Evolutionary conservation across 2,888 invertebrate genomes (phyloP).

Genomic region (Oxytorus armatus): DNA sequence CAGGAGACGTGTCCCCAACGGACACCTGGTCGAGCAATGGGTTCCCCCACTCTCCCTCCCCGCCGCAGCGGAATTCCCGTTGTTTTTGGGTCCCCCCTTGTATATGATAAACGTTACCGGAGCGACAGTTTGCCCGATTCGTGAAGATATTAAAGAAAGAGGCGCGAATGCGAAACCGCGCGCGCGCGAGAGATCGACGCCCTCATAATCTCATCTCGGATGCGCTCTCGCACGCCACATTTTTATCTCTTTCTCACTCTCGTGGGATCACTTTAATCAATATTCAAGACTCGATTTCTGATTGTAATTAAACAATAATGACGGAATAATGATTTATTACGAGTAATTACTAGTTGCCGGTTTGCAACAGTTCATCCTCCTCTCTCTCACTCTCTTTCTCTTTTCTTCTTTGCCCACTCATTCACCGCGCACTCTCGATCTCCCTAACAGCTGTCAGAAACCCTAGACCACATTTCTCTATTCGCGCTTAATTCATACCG

Average conservation of each 20-base stretch:
- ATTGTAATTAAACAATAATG: constrained; percentile 83
- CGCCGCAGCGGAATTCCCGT: too few species aligned
- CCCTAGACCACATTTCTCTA: constrained; percentile 34
- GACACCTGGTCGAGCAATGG: too few species aligned
- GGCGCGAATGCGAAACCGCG: constrained; percentile 34
- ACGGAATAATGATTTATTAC: constrained; percentile 81
- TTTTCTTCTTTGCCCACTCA: constrained; percentile 25
- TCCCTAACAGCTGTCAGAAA: constrained; percentile 46
- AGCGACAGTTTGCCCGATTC: constrained; percentile 45
- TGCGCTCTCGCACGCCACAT: constrained; percentile 51
- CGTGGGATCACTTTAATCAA: constrained; percentile 75
- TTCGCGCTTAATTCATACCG: constrained; percentile 37
- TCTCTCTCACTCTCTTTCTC: constrained; percentile 64
- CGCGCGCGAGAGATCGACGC: constrained; percentile 48
- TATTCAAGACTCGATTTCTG: constrained; percentile 80
- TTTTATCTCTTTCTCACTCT: constrained; percentile 31
- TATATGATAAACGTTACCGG: constrained; percentile 14
- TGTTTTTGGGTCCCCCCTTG: too few species aligned
- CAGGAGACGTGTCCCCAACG: too few species aligned
- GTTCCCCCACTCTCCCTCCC: too few species aligned
- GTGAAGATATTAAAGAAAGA: constrained; percentile 38
- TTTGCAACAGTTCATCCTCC: constrained; percentile 65
- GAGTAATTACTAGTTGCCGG: constrained; percentile 79
- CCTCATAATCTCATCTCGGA: constrained; percentile 62
- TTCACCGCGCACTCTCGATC: constrained; percentile 20